Conservation (phyloP, 1,140 invertebrate species). For the Brachionus sp. region DNA sequence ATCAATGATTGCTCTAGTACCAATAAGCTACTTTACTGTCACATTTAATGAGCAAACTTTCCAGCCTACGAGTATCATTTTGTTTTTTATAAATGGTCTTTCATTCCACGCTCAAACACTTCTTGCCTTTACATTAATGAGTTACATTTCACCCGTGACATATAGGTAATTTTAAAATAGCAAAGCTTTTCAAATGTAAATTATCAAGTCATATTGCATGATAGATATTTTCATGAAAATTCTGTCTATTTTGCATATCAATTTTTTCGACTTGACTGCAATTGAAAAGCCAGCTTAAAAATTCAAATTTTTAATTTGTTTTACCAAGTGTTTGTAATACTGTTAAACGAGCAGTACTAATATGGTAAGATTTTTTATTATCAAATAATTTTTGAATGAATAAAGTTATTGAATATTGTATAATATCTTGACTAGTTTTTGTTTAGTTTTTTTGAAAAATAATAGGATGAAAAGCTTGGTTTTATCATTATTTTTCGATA, state of each 20-base stretch:
- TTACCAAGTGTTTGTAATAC: slow-evolving; percentile 74
- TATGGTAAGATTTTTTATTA: slow-evolving; percentile 61
- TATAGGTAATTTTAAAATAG: slow-evolving; percentile 67
- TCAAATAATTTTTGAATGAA: not conserved
- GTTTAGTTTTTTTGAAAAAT: not conserved
- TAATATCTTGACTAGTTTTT: not conserved
- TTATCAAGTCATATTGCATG: not conserved
- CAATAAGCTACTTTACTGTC: slow-evolving; percentile 69
- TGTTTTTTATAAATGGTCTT: slow-evolving; percentile 71
- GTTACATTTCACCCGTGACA: slow-evolving; percentile 78
- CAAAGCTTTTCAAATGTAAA: slow-evolving; percentile 20
- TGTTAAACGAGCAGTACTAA: slow-evolving; percentile 75
- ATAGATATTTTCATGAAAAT: not conserved
- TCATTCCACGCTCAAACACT: slow-evolving; percentile 84
- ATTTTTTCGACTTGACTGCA: slow-evolving; percentile 6
- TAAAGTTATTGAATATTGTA: slow-evolving; percentile 27
- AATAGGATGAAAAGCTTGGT: not conserved
- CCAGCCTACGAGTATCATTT: slow-evolving; percentile 63
- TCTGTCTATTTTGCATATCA: not conserved
- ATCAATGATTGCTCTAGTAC: slow-evolving; percentile 74
- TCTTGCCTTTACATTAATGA: slow-evolving; percentile 78
- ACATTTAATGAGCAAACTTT: slow-evolving; percentile 60
- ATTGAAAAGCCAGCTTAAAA: slow-evolving; percentile 36
- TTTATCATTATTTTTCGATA: not conserved
- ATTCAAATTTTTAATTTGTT: slow-evolving; percentile 38